Base-by-base conservation (phyloP, 2,888 invertebrate genomes). In the Mantis religiosa region DNA sequence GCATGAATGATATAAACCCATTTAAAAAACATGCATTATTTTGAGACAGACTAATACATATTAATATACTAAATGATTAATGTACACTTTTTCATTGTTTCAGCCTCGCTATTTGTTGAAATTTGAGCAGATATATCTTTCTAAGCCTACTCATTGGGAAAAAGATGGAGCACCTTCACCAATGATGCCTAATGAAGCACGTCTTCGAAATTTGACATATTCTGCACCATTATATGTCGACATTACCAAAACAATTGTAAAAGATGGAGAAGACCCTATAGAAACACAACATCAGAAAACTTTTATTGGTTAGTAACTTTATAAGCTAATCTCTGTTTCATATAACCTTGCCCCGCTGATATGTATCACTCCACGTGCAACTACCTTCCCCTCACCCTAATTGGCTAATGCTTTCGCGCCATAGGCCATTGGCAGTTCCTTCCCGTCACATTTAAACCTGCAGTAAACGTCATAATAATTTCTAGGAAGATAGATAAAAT, bases 131-230 rank as follows among this genome's bases (percentile, higher is more conserved):
- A 99, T 99, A 93, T 99, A 99, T 93, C 93, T 99, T 85, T 99
- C 99, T 0, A 99, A 99, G 93, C 99, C 99, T 3, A 99, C 99
- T 12, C 99, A 99, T 95, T 99, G 99, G 99, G 99, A 99, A 93
- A 99, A 99, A 94, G 99, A 99, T 95, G 99, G 99, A 92, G 98
- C 99, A 0, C 99, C 99, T 25, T 98, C 98, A 89, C 99, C 99
- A 89, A 99, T 99, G 99, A 99, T 99, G 99, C 99, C 99, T 0
- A 99, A 99, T 92, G 99, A 99, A 94, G 99, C 99, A 7, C 96
- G 99, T 90, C 95, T 99, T 88, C 95, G 99, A 89, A 99, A 99
- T 94, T 94, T 99, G 83, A 99, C 99, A 0, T 99, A 99, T 93
- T 99, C 99, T 0, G 99, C 99, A 0, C 99, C 99, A 0, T 94